phyloP scores from a whole-genome alignment of 2,113 vertebrate genomes.

The Stegostoma tigrinum region DNA sequence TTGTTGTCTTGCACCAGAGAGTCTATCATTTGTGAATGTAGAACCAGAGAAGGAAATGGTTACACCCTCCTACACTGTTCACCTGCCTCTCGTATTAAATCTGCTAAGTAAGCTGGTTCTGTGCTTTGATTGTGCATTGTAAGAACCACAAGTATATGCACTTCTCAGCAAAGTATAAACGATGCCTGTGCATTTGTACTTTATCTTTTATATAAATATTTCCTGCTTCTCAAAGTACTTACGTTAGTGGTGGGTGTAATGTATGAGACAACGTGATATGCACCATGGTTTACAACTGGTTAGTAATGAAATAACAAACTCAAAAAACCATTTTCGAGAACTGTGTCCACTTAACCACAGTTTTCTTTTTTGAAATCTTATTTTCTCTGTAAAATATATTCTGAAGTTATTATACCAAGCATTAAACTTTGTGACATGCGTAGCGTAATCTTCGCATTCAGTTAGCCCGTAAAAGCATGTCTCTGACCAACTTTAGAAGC shows the following conservation, averaged over 20 bases:
- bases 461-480: neutral
- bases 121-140: neutral
- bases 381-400: neutral
- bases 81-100: neutral
- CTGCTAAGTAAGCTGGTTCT: neutral
- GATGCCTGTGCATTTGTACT: neutral
- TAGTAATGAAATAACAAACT: neutral
- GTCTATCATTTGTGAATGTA: neutral
- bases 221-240: neutral
- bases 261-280: neutral
- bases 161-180: neutral
- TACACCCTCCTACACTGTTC: slow-evolving; percentile 2
- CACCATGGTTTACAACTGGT: neutral
- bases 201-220: neutral
- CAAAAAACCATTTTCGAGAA: neutral
- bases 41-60: neutral
- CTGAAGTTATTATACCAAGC: neutral
- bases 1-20: neutral
- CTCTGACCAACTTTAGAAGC: neutral
- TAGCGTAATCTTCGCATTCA: neutral
- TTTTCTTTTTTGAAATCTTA: neutral
- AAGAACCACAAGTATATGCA: neutral
- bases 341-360: neutral
- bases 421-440: neutral
- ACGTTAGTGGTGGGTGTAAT: neutral